Base-by-base conservation (phyloP, 2,797 vertebrate genomes). In the Anniella stebbinsi region DNA sequence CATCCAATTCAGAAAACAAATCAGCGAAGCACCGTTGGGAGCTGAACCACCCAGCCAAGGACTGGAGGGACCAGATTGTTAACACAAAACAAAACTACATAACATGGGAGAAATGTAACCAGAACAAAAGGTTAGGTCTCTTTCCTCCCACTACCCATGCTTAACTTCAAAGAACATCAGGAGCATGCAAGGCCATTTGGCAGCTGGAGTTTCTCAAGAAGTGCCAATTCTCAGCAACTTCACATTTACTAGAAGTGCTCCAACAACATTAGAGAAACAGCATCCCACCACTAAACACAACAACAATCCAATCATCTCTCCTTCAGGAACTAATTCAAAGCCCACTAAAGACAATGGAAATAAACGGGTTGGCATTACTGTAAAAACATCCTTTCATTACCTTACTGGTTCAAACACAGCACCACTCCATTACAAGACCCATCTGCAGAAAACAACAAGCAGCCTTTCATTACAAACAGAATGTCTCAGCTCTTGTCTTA, bases 51-150 rank as follows among this genome's bases (percentile, higher is more conserved):
- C 51, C 84, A 89, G 92, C 95, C 92, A 96, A 93, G 87, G 90
- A 93, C 92, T 92, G 94, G 92, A 93, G 95, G 70, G 95, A 83
- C 91, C 10, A 94, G 83, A 85, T 94, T 45, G 54, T 91, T 91
- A 93, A 54, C 94, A 85, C 45, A 76, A 84, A 88, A 86, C 76
- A 90, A 73, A 92, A 17, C 93, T 84, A 92, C 86, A 80, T 0
- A 89, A 93, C 88, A 94, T 92, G 92, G 86, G 30, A 94, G 94
- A 93, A 93, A 96, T 95, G 92, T 92, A 88, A 89, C 88, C 80
- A 92, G 94, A 94, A 95, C 94, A 96, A 96, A 96, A 96, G 95
- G 94, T 96, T 94, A 96, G 90, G 84, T 88, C 93, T 91, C 73
- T 84, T 95, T 87, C 60, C 45, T 87, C 60, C 80, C 89, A 87